phyloP scores from a whole-genome alignment of 2,113 vertebrate species.

The Zonotrichia leucophrys region DNA sequence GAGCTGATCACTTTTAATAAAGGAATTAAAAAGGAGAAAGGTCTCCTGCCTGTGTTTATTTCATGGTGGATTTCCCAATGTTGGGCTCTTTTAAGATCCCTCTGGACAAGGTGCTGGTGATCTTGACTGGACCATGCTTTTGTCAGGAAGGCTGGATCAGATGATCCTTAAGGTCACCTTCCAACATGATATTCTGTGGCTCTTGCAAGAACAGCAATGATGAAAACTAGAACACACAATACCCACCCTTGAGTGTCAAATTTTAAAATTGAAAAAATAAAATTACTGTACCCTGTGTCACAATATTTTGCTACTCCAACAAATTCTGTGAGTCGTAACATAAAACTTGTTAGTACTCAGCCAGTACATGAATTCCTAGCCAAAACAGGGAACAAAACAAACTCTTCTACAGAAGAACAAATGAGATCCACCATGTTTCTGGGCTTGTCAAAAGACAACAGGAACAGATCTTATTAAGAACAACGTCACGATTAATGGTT shows the following conservation, averaged over 20 bases:
- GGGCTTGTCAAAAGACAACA: not conserved
- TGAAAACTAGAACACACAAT: not conserved
- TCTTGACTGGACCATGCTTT: not conserved
- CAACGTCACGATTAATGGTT: rapidly evolving
- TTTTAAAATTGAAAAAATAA: not conserved
- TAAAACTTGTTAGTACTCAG: not conserved
- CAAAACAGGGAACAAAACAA: not conserved
- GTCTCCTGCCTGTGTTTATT: too few species aligned
- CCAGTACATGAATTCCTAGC: not conserved
- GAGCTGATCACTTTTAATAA: too few species aligned
- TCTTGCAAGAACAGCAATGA: not conserved
- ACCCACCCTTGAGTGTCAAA: not conserved
- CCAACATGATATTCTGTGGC: not conserved
- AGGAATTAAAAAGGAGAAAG: too few species aligned
- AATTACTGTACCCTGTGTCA: not conserved
- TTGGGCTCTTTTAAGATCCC: not conserved
- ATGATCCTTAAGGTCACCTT: not conserved
- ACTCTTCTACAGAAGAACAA: not conserved
- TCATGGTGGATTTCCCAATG: not conserved
- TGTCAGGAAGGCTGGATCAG: not conserved
- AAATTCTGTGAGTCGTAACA: not conserved
- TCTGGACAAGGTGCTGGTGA: not conserved
- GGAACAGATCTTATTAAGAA: not conserved
- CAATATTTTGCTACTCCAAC: not conserved
- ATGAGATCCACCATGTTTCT: not conserved